These are phyloP conservation scores for Centropus unirufus DNA, from an alignment of 2,113 vertebrate genomes.

Conservation along the genomic window DNA sequence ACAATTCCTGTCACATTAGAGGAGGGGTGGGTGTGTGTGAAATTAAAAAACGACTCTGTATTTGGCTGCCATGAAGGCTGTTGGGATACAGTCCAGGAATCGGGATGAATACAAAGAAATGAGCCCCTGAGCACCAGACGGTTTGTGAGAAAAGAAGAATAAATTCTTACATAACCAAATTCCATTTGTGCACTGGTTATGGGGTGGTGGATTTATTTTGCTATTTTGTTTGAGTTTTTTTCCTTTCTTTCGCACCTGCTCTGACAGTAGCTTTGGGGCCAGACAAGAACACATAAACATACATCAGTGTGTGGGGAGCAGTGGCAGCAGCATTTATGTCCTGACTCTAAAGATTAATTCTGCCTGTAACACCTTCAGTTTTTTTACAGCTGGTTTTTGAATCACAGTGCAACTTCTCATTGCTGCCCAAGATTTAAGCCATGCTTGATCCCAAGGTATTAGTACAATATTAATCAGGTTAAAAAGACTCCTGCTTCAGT, in stretches of 20 bases:
- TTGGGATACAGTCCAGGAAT: conserved; percentile 24
- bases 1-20: conserved; percentile 2
- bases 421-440: neutral
- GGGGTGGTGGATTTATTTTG: neutral
- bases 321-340: neutral
- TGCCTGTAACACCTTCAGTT: neutral
- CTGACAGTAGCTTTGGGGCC: neutral
- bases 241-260: neutral
- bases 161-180: neutral
- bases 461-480: neutral
- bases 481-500: neutral
- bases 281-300: neutral
- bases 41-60: neutral
- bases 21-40: neutral
- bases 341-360: neutral
- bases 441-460: neutral
- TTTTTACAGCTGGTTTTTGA: neutral
- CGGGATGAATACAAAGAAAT: neutral
- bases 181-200: neutral
- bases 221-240: neutral
- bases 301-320: neutral
- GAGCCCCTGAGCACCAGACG: neutral
- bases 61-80: neutral
- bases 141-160: conserved; percentile 9
- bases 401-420: neutral